Evolutionary conservation across 2,113 vertebrate genomes (phyloP).

Genomic region (Xenopus laevis): DNA sequence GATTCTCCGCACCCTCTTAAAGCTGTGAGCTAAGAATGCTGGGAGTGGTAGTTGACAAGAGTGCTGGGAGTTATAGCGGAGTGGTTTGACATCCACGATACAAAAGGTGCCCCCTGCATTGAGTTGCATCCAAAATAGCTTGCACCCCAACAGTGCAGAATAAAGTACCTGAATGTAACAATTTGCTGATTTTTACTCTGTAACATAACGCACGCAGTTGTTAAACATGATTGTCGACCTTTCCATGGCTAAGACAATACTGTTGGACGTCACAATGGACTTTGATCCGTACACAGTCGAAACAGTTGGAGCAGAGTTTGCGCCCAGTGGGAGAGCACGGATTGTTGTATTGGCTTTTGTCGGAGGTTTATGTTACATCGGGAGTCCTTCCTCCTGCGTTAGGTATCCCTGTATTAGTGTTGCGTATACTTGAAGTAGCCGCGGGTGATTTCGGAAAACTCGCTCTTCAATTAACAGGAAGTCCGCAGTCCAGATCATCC

Average conservation of each 20-base stretch:
- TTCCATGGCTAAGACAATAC: constrained; percentile 18
- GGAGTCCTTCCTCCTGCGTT: constrained; percentile 1
- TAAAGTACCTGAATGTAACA: constrained; percentile 36
- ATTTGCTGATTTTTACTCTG: constrained; percentile 12
- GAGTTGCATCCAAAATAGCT: no score
- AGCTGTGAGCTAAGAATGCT: no score
- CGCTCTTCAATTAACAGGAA: not conserved
- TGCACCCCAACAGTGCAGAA: not conserved
- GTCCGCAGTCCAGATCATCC: not conserved
- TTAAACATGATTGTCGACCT: constrained; percentile 37
- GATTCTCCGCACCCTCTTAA: no score
- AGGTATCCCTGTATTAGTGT: constrained; percentile 39
- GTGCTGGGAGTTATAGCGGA: no score
- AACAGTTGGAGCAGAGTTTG: constrained; percentile 12
- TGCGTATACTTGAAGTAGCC: constrained; percentile 20
- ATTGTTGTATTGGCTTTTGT: constrained; percentile 11
- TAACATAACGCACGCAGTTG: constrained; percentile 13
- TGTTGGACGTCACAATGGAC: constrained; percentile 17
- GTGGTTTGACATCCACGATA: no score
- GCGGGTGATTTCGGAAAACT: not conserved
- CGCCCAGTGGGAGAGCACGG: not conserved
- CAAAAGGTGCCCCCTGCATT: no score
- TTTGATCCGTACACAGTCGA: constrained; percentile 11
- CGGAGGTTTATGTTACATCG: constrained; percentile 1
- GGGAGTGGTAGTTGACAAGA: no score